Evolutionary conservation across 2,113 vertebrate genomes (phyloP).

Genomic region (Microcebus ravelobensis): DNA sequence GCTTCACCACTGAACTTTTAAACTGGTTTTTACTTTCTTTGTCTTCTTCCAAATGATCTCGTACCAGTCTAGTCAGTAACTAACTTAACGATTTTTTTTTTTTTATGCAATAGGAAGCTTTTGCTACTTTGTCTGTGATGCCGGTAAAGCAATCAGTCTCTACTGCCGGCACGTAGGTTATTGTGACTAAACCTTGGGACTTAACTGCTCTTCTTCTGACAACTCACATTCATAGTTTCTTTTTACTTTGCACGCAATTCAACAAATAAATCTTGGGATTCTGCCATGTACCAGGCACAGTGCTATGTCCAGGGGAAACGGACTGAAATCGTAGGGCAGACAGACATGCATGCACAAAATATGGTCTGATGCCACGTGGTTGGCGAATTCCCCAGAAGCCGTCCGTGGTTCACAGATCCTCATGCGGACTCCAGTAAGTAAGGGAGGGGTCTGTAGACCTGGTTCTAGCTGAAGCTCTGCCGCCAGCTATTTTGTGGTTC

Average conservation of each 20-base stretch:
- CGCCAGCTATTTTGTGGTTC: too few relatives aligned
- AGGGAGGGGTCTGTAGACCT: not conserved
- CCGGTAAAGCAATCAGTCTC: not conserved
- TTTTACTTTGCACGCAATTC: not conserved
- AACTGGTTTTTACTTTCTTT: not conserved
- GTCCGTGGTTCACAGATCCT: fast-evolving
- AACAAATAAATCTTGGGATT: not conserved
- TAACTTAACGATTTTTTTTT: too few relatives aligned
- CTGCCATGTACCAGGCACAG: not conserved
- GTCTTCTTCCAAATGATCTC: not conserved
- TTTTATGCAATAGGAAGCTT: not conserved
- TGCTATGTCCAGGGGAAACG: not conserved
- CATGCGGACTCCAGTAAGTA: fast-evolving
- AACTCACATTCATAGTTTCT: not conserved
- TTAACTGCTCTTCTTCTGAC: not conserved
- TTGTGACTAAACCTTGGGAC: not conserved
- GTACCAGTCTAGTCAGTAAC: not conserved
- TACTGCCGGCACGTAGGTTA: fast-evolving
- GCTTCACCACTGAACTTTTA: not conserved
- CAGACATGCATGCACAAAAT: fast-evolving
- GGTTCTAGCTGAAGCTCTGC: too few relatives aligned
- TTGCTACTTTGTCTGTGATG: too few relatives aligned
- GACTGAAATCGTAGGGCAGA: not conserved
- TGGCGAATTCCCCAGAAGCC: fast-evolving
- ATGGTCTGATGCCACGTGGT: fast-evolving